Evolutionary conservation across 2,797 vertebrate species (phyloP).

Genomic region (Leontopithecus rosalia): DNA sequence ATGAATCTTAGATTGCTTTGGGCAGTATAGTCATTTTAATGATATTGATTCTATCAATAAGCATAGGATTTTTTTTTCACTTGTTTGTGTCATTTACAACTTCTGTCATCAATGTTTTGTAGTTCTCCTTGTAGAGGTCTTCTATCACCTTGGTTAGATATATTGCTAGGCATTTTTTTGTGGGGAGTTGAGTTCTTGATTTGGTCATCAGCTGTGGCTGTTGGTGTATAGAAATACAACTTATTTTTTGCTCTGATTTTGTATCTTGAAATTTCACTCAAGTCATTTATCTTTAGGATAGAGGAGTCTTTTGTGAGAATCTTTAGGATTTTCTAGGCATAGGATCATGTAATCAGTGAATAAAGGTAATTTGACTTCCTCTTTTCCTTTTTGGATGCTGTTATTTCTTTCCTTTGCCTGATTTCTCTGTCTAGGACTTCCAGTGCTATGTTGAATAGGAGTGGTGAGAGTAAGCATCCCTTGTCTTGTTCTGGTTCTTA

Average conservation of each 20-base stretch:
- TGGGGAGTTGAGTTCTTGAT: background rate
- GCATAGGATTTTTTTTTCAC: background rate
- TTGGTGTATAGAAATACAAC: background rate
- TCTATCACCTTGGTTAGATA: background rate
- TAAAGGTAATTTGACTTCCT: background rate
- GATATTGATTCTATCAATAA: background rate
- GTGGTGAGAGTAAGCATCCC: background rate
- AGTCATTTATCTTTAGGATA: background rate
- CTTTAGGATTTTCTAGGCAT: background rate
- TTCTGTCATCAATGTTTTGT: background rate
- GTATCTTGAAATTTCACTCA: background rate
- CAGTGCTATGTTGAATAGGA: background rate
- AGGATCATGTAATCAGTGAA: background rate
- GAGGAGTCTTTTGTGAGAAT: background rate
- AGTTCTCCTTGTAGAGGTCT: background rate
- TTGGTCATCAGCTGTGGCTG: background rate
- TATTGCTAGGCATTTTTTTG: background rate
- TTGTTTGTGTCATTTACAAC: background rate
- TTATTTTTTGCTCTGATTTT: background rate
- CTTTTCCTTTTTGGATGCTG: background rate
- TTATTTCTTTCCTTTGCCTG: background rate
- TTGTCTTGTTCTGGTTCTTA: background rate
- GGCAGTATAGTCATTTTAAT: background rate
- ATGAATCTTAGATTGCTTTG: background rate
- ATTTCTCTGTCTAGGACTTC: background rate